Percentiles rank a stretch among this genome's conserved stretches.
phyloP scores from a whole-genome alignment of 2,113 vertebrate genomes.

The Tragelaphus strepsiceros region DNA sequence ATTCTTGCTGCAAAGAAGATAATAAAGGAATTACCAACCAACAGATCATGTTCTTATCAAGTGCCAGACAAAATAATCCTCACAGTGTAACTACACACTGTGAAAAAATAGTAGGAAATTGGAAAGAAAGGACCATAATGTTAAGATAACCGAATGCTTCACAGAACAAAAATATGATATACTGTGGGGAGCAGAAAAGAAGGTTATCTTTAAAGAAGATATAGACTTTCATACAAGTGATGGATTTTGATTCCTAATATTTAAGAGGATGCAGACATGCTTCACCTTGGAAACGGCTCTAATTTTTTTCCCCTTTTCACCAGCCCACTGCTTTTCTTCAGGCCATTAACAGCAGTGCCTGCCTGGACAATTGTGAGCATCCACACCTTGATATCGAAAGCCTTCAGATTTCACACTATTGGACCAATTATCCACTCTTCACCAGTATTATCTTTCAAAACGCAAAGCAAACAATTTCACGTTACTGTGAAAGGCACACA shows the following conservation, averaged over 20 bases:
- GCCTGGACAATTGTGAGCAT: background rate
- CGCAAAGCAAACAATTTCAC: background rate
- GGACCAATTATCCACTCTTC: background rate
- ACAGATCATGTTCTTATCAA: slow-evolving; percentile 71
- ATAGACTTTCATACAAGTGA: background rate
- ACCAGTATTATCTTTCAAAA: background rate
- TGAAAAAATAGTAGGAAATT: slow-evolving; percentile 58
- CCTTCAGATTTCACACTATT: background rate
- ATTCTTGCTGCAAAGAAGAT: slow-evolving; percentile 46
- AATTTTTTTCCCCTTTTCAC: background rate
- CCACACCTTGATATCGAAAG: background rate
- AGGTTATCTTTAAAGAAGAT: background rate
- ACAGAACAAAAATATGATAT: slow-evolving; percentile 31
- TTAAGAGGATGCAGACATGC: background rate
- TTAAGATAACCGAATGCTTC: slow-evolving; percentile 19
- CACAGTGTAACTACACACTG: slow-evolving; percentile 58
- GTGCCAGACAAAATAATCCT: slow-evolving; percentile 64
- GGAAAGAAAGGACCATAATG: slow-evolving; percentile 13
- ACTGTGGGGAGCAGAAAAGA: slow-evolving; percentile 46
- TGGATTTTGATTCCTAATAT: background rate
- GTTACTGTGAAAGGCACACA: background rate
- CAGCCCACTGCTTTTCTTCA: background rate
- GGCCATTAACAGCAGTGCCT: background rate
- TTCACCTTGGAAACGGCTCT: background rate
- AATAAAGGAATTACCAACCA: slow-evolving; percentile 73